phyloP scores from a whole-genome alignment of 2,888 invertebrate species.

The Tetheella fluctuosa region DNA sequence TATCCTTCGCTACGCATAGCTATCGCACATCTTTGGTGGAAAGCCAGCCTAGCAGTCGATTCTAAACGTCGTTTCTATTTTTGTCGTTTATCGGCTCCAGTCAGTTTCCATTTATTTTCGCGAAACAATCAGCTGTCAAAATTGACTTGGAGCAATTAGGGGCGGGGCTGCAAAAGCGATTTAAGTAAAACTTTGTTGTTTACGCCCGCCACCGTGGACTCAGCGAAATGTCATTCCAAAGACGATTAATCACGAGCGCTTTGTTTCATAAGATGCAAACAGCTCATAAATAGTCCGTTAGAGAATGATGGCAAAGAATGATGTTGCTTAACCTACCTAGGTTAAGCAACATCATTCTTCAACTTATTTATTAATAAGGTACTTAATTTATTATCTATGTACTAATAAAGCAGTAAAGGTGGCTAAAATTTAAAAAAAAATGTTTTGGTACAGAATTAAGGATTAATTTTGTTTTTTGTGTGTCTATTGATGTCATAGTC shows the following conservation, averaged over 20 bases:
- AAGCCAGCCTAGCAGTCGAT: no score
- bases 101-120: conserved; percentile 50
- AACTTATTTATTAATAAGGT: not conserved
- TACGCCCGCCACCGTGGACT: conserved; percentile 45
- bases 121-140: conserved; percentile 63
- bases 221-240: conserved; percentile 53
- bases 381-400: not conserved
- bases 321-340: conserved; percentile 21
- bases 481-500: no score
- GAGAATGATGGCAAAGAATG: conserved; percentile 32
- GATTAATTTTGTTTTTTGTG: no score
- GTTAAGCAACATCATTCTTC: not conserved
- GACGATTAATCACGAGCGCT: conserved; percentile 64
- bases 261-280: conserved; percentile 58
- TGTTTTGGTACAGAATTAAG: no score
- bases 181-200: conserved; percentile 68
- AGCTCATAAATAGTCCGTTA: conserved; percentile 58
- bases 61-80: conserved; percentile 3
- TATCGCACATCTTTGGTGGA: no score
- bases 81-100: conserved; percentile 12
- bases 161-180: conserved; percentile 57
- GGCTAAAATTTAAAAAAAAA: no score
- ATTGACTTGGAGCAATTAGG: conserved; percentile 65
- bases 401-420: no score
- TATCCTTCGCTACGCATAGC: no score